Base-by-base conservation (phyloP, 2,113 vertebrate species). In the Melanostigma gelatinosum region DNA sequence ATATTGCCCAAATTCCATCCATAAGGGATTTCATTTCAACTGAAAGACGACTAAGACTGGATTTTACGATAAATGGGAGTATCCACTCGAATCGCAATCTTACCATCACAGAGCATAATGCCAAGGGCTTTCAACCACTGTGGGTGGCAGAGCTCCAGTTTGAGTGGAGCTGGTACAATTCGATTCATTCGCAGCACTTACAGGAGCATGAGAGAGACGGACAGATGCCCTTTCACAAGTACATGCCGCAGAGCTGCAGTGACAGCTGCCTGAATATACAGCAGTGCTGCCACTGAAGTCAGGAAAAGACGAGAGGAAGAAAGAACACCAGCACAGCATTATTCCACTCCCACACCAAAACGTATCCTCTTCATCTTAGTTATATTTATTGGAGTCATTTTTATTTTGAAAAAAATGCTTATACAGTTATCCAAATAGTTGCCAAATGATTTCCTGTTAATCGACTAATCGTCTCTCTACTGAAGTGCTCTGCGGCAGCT, bases 181-280 rank as follows among this genome's bases (percentile, higher is more conserved):
- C 20, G 60, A 65, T 80, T 86, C 70, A 48, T 75, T 81, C 18
- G 34, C 57, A 46, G 74, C 67, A 50, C 78, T 89, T 79, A 66
- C 6, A 77, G 84, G 18, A 32, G 72, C 42, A 61, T 52, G 52
- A 85, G 83, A 75, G 67, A 89, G 85, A 80, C 64, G 89, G 90
- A 88, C 86, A 79, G 85, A 84, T 90, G 85, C 72, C 87, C 83
- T 87, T 90, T 91, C 61, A 82, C 48, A 80, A 85, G 80, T 57
- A 36, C 64, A 75, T n/a, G 55, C 67, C 27, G 57, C 67, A 15
- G 75, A 55, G 82, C 58, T 24, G 68, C 44, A 13, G 9, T 82
- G 82, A 83, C 83, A 73, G 88, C 74, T 79, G 52, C 50, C 75
- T 80, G 78, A 74, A 78, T 74, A 29, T 42, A 52, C 62, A 54